phyloP scores from a whole-genome alignment of 2,113 vertebrate species.

The Ascaphus truei region DNA sequence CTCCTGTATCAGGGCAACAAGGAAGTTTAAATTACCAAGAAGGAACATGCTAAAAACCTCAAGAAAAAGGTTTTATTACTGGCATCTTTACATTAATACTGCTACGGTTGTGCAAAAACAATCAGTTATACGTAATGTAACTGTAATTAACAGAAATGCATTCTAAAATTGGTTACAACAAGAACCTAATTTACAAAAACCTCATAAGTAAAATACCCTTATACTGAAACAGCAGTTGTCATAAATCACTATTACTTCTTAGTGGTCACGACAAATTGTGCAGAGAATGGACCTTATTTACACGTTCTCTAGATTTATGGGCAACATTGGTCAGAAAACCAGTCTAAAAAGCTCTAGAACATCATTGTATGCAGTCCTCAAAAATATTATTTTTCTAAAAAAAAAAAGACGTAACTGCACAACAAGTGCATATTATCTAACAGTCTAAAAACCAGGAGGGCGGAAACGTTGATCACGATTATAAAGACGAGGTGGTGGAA shows the following conservation, averaged over 20 bases:
- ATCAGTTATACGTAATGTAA: slow-evolving; percentile 81
- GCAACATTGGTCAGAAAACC: slow-evolving; percentile 81
- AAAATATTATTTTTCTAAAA: slow-evolving; percentile 98
- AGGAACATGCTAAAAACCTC: slow-evolving; percentile 24
- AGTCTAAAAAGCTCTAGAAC: slow-evolving; percentile 91
- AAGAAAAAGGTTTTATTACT: slow-evolving; percentile 57
- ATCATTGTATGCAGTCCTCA: slow-evolving; percentile 93
- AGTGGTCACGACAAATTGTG: slow-evolving; percentile 61
- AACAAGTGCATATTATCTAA: slow-evolving; percentile 75
- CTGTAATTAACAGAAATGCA: slow-evolving; percentile 93
- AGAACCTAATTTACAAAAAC: slow-evolving; percentile 83
- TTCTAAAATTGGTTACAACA: slow-evolving; percentile 87
- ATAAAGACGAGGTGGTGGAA: slow-evolving; percentile 97
- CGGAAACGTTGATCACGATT: slow-evolving; percentile 61
- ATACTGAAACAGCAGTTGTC: slow-evolving; percentile 78
- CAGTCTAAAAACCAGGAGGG: slow-evolving; percentile 76
- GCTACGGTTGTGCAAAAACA: slow-evolving; percentile 87
- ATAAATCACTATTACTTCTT: slow-evolving; percentile 59
- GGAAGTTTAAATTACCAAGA: slow-evolving; percentile 6
- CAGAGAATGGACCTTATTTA: slow-evolving; percentile 80
- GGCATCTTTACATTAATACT: slow-evolving; percentile 72
- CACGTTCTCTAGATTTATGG: slow-evolving; percentile 74
- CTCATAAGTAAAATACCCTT: slow-evolving; percentile 68
- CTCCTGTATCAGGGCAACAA: slow-evolving; percentile 2
- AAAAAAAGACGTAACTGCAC: slow-evolving; percentile 72